Base-by-base conservation (phyloP, 2,888 invertebrate species). In the Leptinotarsa haldemani region DNA sequence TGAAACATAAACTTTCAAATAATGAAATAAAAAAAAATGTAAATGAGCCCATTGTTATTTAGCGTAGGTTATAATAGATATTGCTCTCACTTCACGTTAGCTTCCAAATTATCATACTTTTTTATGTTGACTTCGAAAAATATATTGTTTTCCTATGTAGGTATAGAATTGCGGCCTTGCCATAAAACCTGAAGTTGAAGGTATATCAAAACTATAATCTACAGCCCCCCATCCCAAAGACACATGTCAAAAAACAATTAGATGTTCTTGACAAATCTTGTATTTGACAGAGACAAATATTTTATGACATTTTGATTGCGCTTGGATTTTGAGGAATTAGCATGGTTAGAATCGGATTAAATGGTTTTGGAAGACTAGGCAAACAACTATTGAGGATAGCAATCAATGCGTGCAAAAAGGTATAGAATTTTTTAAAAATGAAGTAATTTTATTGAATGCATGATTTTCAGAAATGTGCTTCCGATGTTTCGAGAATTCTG, bases 261-360 rank as follows among this genome's bases (percentile, higher is more conserved):
- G 61, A 30, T 61, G 61, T 30, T 9, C 5, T 16, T 61, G 40
- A 5, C 4, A 40, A 13, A 56, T n/a, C 9, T 12, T 40, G 12
- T 30, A 61, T n/a, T 16, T 61, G 61, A 13, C 61, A 61, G 4
- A 61, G 2, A 61, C 30, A 40, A 30, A 61, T n/a, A 61, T 16
- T 50, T 18, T 18, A 46, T 52, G 66, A 50, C 50, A 50, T 65
- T 48, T 22, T 22, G 22, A 52, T 7, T 47, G 25, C 16, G n/a
- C 50, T 50, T 16, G 40, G 1, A 53, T 22, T 48, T 56, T 18
- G 18, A 56, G 20, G 20, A 63, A 20, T 53, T 67, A 77, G 64
- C 50, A 80, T 80, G 80, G 78, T 77, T 65, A 80, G 78, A 74
- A 77, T 80, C 73, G 80, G 80, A 53, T 78, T 80, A 53, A 78